Percentiles rank a stretch among this genome's conserved stretches.
Evolutionary conservation across 2,888 invertebrate genomes (phyloP).

Genomic region (Drosophila anomalata): DNA sequence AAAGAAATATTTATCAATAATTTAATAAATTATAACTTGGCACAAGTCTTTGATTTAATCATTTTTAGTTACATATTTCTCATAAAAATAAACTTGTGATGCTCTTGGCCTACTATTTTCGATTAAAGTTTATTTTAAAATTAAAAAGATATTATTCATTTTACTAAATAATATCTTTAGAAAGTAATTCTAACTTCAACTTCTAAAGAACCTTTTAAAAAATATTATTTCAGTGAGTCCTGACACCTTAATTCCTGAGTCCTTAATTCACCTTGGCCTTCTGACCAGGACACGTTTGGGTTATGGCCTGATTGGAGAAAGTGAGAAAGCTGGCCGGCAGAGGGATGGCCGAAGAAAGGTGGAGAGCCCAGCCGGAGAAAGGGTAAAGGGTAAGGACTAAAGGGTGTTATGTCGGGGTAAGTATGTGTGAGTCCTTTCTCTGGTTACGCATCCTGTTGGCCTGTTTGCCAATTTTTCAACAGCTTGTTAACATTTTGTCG

Average conservation of each 20-base stretch:
- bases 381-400: too few relatives aligned
- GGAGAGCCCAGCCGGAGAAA: too few relatives aligned
- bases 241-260: not conserved
- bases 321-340: not conserved
- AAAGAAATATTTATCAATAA: not conserved
- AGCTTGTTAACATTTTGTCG: slow-evolving; percentile 79
- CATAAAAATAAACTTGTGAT: too few relatives aligned
- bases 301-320: slow-evolving; percentile 1
- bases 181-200: not conserved
- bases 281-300: slow-evolving; percentile 11
- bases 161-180: not conserved
- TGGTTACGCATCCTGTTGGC: slow-evolving; percentile 37
- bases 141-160: not conserved
- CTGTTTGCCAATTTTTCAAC: slow-evolving; percentile 68
- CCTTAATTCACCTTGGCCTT: slow-evolving; percentile 11
- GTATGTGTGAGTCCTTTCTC: slow-evolving; percentile 9
- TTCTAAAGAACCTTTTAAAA: not conserved
- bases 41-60: not conserved
- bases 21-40: not conserved
- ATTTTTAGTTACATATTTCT: not conserved
- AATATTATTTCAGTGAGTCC: not conserved
- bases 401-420: not conserved
- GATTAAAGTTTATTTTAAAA: not conserved
- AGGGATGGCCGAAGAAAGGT: slow-evolving; percentile 1
- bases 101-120: too few relatives aligned